These are phyloP conservation scores for Leptura quadrifasciata DNA, from an alignment of 2,888 invertebrate species.

Conservation along the genomic window DNA sequence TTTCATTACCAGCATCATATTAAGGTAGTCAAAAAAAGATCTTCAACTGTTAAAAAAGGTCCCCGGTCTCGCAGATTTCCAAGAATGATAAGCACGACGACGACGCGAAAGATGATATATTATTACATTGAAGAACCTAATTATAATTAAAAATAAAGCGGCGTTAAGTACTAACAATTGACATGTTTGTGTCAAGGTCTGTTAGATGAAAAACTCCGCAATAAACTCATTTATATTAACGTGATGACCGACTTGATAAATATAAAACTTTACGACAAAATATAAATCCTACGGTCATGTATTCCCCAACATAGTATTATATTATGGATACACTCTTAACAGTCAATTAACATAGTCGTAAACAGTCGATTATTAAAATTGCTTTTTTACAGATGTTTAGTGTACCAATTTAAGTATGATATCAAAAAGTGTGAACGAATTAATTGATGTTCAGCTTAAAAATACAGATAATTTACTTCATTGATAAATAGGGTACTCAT, in stretches of 20 bases:
- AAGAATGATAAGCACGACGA: slow-evolving; percentile 22
- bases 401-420: no score
- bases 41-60: no score
- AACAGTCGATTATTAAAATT: background rate
- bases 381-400: background rate
- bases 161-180: slow-evolving; percentile 33
- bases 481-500: background rate
- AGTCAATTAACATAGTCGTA: slow-evolving; percentile 28
- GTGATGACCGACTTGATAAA: slow-evolving; percentile 14
- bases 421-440: background rate
- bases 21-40: no score
- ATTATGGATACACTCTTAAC: slow-evolving; percentile 10
- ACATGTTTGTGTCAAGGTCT: slow-evolving; percentile 32
- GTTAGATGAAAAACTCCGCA: slow-evolving; percentile 27
- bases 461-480: background rate
- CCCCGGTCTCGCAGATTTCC: background rate
- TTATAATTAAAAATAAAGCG: slow-evolving; percentile 34
- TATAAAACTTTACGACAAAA: slow-evolving; percentile 25
- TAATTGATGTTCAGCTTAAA: background rate
- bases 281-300: slow-evolving; percentile 21
- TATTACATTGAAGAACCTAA: slow-evolving; percentile 13
- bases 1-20: no score
- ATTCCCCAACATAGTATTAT: slow-evolving; percentile 18
- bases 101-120: slow-evolving; percentile 11
- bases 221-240: slow-evolving; percentile 30